Evolutionary conservation across 2,888 invertebrate species (phyloP).

Genomic region (Macrosoma leucophasiata): DNA sequence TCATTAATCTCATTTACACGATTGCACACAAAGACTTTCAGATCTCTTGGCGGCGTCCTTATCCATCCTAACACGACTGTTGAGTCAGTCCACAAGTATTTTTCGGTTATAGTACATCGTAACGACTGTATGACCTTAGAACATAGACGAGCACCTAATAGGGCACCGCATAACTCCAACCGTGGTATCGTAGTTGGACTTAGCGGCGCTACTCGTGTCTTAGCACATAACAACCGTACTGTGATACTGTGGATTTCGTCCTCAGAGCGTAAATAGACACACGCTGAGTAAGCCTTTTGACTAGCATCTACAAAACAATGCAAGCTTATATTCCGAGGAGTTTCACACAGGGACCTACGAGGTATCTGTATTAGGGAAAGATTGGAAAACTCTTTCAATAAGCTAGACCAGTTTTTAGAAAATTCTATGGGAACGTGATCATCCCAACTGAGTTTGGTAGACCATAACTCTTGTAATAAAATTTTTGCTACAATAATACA

Average conservation of each 20-base stretch:
- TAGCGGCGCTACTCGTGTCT: conserved; percentile 5
- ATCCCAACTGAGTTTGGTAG: conserved; percentile 9
- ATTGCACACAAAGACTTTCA: no score
- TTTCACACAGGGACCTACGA: no score
- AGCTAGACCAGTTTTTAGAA: conserved; percentile 3
- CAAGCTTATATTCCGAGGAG: background rate
- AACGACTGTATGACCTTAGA: conserved; percentile 1
- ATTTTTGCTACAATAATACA: conserved; percentile 5
- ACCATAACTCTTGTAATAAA: conserved; percentile 2
- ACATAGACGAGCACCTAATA: conserved; percentile 3
- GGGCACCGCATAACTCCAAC: background rate
- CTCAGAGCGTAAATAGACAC: conserved; percentile 8
- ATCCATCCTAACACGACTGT: no score
- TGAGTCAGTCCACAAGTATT: conserved; percentile 1
- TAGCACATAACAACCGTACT: conserved; percentile 1
- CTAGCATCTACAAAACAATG: conserved; percentile 21
- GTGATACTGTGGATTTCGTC: background rate
- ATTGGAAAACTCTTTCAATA: no score
- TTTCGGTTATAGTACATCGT: background rate
- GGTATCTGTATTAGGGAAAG: no score
- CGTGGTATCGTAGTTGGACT: conserved; percentile 4
- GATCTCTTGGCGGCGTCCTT: no score
- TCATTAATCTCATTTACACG: no score
- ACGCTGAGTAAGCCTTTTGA: conserved; percentile 7
- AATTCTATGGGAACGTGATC: conserved; percentile 2